Evolutionary conservation across 2,797 vertebrate genomes (phyloP).

Genomic region (Enteromius thamalakanensis): DNA sequence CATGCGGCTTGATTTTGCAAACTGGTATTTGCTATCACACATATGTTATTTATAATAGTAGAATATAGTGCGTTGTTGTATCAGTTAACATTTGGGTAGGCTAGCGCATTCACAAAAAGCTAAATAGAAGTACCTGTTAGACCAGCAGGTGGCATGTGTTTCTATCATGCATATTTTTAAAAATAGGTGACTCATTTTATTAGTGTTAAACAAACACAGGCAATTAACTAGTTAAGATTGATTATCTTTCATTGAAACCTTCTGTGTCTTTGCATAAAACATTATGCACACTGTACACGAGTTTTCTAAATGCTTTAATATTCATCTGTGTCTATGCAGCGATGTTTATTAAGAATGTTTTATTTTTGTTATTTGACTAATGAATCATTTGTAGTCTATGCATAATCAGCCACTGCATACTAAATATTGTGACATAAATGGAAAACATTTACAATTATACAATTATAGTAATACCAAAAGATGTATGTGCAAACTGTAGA

Average conservation of each 20-base stretch:
- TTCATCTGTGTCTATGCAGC: neutral
- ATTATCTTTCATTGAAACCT: conserved; percentile 43
- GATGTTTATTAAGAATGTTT: neutral
- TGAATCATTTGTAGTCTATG: neutral
- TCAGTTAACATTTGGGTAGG: no score
- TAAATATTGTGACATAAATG: neutral
- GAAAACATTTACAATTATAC: neutral
- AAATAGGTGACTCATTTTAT: conserved; percentile 8
- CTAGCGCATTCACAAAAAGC: neutral
- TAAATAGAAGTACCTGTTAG: neutral
- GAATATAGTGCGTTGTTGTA: neutral
- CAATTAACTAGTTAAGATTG: conserved; percentile 39
- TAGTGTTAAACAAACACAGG: conserved; percentile 38
- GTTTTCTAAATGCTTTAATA: neutral
- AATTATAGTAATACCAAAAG: neutral
- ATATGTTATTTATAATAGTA: no score
- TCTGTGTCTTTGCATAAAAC: conserved; percentile 45
- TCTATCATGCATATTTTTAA: conserved; percentile 12
- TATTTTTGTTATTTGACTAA: conserved; percentile 4
- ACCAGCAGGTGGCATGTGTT: conserved; percentile 51
- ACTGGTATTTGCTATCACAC: neutral
- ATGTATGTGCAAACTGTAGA: no score
- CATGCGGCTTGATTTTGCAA: neutral
- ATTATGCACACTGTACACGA: conserved; percentile 4
- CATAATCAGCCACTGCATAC: neutral